Percentiles rank a stretch among this genome's conserved stretches.
phyloP scores from a whole-genome alignment of 2,113 vertebrate species.

The Aspidoscelis tigris region DNA sequence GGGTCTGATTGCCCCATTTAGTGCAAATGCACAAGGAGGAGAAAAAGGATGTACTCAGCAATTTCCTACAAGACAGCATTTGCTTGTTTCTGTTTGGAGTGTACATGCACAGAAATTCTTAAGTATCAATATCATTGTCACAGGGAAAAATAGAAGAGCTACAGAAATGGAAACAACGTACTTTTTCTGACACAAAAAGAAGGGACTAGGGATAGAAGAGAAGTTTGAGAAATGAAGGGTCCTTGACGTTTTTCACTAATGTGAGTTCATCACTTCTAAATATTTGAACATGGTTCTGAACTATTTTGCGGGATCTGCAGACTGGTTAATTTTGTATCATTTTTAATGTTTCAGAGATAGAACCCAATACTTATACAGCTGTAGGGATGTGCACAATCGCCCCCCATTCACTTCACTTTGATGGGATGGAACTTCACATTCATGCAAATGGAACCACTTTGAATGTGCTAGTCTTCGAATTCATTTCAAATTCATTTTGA shows the following conservation, averaged over 20 bases:
- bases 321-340: too few relatives aligned
- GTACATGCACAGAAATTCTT: background rate
- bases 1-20: constrained; percentile 17
- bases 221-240: background rate
- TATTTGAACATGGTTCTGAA: background rate
- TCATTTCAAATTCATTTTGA: too few relatives aligned
- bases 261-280: background rate
- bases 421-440: too few relatives aligned
- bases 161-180: background rate
- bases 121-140: background rate
- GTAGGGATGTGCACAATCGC: too few relatives aligned
- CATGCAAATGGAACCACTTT: too few relatives aligned
- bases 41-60: background rate
- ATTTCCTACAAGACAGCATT: background rate
- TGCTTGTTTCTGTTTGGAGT: background rate
- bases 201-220: background rate
- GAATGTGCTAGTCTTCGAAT: too few relatives aligned
- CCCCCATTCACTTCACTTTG: too few relatives aligned
- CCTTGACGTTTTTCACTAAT: background rate
- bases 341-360: too few relatives aligned
- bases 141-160: background rate
- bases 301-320: too few relatives aligned
- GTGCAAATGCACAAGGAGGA: background rate
- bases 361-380: too few relatives aligned
- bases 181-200: fast-evolving